phyloP scores from a whole-genome alignment of 2,888 invertebrate species.

The Coelopa pilipes region DNA sequence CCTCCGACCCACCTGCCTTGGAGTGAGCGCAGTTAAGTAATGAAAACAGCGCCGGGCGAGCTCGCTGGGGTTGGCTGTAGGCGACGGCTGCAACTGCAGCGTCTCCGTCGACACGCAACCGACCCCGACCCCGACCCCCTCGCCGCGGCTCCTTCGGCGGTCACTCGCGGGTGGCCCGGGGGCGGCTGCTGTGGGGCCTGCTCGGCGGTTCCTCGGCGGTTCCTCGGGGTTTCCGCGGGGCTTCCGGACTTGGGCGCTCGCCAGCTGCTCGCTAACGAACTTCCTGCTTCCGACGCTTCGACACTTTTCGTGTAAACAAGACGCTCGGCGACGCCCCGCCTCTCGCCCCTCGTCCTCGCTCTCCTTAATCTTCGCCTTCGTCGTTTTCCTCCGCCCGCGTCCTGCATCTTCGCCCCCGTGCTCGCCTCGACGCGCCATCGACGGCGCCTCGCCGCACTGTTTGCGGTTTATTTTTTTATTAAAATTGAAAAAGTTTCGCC shows the following conservation, averaged over 20 bases:
- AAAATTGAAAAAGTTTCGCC: constrained; percentile 27
- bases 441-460: background rate
- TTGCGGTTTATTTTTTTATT: constrained; percentile 19
- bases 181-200: background rate
- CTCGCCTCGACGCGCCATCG: background rate
- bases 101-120: too few relatives aligned
- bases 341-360: background rate
- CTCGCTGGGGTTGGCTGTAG: too few relatives aligned
- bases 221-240: background rate
- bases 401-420: background rate
- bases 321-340: background rate
- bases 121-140: too few relatives aligned
- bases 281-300: constrained; percentile 15
- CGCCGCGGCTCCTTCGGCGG: too few relatives aligned
- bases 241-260: background rate
- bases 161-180: background rate
- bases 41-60: background rate
- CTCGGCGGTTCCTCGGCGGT: background rate
- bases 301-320: constrained; percentile 15
- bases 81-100: too few relatives aligned
- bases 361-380: background rate
- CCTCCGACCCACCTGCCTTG: background rate
- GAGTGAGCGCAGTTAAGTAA: background rate
- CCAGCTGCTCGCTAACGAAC: constrained; percentile 12
- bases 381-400: background rate